A percentile compares a stretch with the other conserved stretches of the same genome.
Conservation (phyloP, 2,113 vertebrate genomes). For the Xerus inauris region DNA sequence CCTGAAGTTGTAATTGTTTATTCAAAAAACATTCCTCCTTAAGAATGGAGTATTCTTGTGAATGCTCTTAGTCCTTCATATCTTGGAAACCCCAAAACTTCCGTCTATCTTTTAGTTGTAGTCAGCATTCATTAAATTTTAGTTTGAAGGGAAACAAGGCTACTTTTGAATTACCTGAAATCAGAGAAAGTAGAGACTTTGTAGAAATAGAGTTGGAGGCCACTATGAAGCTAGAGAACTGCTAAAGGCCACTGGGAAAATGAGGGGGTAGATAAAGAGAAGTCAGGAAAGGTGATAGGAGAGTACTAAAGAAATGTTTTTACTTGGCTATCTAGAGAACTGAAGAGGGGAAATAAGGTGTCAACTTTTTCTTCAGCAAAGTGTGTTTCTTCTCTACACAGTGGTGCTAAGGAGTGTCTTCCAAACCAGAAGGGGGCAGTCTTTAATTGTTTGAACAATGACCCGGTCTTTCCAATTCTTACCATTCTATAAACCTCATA, state of each 20-base stretch:
- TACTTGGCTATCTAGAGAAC: neutral
- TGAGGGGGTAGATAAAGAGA: neutral
- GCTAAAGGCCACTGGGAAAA: neutral
- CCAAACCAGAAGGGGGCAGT: neutral
- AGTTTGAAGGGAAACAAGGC: neutral
- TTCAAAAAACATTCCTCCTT: neutral
- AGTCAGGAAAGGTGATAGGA: neutral
- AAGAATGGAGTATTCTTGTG: constrained; percentile 38
- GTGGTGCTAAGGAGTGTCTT: neutral
- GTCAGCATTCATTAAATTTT: neutral
- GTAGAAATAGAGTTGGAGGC: neutral
- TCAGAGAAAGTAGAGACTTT: neutral
- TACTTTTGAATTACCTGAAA: neutral
- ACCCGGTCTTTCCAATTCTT: neutral
- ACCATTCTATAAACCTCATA: neutral
- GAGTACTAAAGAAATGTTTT: neutral
- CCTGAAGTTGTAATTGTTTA: neutral
- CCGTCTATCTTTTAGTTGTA: constrained; percentile 8
- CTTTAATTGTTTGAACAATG: neutral
- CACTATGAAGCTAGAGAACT: neutral
- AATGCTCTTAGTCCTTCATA: constrained; percentile 2
- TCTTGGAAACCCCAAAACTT: neutral
- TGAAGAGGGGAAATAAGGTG: neutral
- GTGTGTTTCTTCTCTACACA: neutral
- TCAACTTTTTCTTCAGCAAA: neutral